phyloP scores from a whole-genome alignment of 2,888 invertebrate genomes.

The Macropis europaea region DNA sequence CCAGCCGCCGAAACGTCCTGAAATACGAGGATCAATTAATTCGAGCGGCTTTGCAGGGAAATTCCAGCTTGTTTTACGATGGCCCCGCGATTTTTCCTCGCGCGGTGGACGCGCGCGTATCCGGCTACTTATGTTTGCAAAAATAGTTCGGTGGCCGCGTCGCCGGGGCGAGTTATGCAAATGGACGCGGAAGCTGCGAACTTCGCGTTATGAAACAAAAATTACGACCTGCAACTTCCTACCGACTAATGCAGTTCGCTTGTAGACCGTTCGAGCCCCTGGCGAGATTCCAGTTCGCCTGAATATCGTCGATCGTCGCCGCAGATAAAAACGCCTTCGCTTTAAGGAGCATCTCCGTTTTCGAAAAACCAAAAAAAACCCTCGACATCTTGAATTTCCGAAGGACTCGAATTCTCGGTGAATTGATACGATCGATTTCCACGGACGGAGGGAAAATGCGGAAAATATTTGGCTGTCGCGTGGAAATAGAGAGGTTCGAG shows the following conservation, averaged over 20 bases:
- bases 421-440: background rate
- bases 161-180: slow-evolving; percentile 32
- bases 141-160: slow-evolving; percentile 5
- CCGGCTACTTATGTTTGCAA: slow-evolving; percentile 15
- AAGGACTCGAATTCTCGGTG: too few relatives aligned
- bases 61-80: too few relatives aligned
- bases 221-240: slow-evolving; percentile 40
- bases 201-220: slow-evolving; percentile 38
- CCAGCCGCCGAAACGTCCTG: too few relatives aligned
- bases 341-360: background rate
- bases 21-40: too few relatives aligned
- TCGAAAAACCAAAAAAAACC: too few relatives aligned
- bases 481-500: background rate
- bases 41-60: too few relatives aligned
- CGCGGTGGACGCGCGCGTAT: too few relatives aligned
- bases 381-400: too few relatives aligned
- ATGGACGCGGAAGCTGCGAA: slow-evolving; percentile 17
- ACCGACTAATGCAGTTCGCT: slow-evolving; percentile 43
- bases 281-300: slow-evolving; percentile 20
- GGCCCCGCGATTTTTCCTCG: too few relatives aligned
- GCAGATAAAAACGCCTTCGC: background rate
- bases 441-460: background rate
- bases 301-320: slow-evolving; percentile 11
- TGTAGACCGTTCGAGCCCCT: slow-evolving; percentile 11
- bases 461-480: background rate